Evolutionary conservation across 2,888 invertebrate genomes (phyloP).

Genomic region (Agrochola circellaris): DNA sequence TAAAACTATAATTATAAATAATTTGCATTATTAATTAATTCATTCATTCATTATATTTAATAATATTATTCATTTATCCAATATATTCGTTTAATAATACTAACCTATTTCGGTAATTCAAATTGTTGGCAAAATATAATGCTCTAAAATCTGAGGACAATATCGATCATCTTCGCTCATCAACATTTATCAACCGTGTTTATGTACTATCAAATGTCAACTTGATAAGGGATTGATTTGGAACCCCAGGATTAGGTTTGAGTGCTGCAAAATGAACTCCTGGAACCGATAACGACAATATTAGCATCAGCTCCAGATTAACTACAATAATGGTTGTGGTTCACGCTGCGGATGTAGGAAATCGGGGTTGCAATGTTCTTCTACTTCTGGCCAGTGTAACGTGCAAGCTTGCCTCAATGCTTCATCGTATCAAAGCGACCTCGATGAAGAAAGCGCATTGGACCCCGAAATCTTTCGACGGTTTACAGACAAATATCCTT

Average conservation of each 20-base stretch:
- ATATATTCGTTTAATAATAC: no score
- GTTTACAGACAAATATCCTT: neutral
- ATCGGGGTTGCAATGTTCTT: neutral
- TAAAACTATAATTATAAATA: no score
- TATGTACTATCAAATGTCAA: neutral
- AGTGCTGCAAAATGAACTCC: neutral
- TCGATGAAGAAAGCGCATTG: neutral
- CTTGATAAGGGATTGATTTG: neutral
- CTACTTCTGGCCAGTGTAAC: neutral
- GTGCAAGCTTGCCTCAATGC: no score
- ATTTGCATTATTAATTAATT: no score
- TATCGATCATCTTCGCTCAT: no score
- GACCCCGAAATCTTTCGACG: neutral
- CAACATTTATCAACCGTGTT: neutral
- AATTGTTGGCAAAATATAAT: no score
- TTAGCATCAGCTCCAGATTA: neutral
- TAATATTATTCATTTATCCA: no score
- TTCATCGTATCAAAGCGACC: neutral
- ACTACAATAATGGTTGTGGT: neutral
- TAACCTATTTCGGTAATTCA: no score
- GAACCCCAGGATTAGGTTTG: conserved; percentile 33
- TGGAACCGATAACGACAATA: neutral
- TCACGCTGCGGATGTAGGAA: neutral
- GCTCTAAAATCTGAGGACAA: no score
- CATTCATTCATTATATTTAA: no score